phyloP scores from a whole-genome alignment of 2,113 vertebrate genomes.

The Lagopus muta region DNA sequence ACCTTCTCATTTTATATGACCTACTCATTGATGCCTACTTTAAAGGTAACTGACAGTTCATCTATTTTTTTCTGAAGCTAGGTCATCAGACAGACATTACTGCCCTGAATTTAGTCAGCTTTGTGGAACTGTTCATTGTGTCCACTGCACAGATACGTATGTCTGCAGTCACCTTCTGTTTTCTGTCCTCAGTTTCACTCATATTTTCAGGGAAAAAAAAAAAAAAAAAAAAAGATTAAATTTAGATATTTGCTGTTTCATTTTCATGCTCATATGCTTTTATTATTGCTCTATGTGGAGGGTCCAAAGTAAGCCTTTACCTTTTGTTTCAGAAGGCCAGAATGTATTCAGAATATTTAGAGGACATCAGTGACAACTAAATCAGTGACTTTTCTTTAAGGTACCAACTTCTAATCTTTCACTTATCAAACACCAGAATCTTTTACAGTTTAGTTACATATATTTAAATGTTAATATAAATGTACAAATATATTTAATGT shows the following conservation, averaged over 20 bases:
- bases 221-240: not conserved
- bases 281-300: not conserved
- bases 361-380: not conserved
- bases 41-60: not conserved
- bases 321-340: not conserved
- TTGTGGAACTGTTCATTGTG: not conserved
- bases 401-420: not conserved
- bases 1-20: slow-evolving; percentile 9
- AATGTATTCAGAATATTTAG: not conserved
- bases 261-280: not conserved
- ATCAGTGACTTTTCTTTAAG: not conserved
- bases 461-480: not conserved
- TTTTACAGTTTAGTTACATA: not conserved
- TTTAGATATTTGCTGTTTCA: not conserved
- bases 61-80: not conserved
- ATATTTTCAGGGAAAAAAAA: not conserved
- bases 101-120: not conserved
- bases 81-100: slow-evolving; percentile 22
- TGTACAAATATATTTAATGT: not conserved
- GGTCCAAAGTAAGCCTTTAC: not conserved
- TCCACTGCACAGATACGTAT: not conserved
- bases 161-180: not conserved
- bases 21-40: not conserved
- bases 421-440: not conserved
- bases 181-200: not conserved